These are phyloP conservation scores for Poecilia picta DNA, from an alignment of 2,797 vertebrate genomes.

Conservation along the genomic window DNA sequence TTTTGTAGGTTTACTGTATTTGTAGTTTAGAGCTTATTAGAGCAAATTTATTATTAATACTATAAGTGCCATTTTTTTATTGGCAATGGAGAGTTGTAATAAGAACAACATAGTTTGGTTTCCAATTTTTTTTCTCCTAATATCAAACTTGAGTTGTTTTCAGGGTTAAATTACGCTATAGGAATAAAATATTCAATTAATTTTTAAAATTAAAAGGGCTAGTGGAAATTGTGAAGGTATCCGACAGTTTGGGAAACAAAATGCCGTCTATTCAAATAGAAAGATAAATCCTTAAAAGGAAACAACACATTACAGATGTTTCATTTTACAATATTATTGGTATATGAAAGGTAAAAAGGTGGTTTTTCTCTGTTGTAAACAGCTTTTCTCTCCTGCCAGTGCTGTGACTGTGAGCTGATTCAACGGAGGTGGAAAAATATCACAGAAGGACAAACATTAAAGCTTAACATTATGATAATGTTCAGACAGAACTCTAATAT, in stretches of 20 bases:
- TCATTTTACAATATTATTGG: not conserved
- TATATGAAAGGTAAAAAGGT: not conserved
- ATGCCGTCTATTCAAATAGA: not conserved
- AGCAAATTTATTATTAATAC: not conserved
- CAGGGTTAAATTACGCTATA: not conserved
- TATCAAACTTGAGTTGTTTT: not conserved
- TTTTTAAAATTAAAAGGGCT: not conserved
- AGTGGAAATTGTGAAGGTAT: not conserved
- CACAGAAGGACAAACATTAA: not conserved
- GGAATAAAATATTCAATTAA: not conserved
- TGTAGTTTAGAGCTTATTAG: no score
- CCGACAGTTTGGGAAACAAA: not conserved
- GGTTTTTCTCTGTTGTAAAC: not conserved
- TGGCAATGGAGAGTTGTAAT: not conserved
- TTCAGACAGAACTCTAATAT: not conserved
- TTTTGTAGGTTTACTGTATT: not conserved
- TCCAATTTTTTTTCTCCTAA: not conserved
- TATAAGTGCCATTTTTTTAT: not conserved
- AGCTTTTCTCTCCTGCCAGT: not conserved
- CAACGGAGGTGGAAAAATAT: not conserved
- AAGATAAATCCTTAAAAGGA: not conserved
- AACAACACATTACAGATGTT: not conserved
- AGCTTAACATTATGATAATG: not conserved
- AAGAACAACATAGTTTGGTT: not conserved
- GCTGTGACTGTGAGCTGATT: not conserved